phyloP scores from a whole-genome alignment of 2,113 vertebrate species.

The Apteryx owenii region DNA sequence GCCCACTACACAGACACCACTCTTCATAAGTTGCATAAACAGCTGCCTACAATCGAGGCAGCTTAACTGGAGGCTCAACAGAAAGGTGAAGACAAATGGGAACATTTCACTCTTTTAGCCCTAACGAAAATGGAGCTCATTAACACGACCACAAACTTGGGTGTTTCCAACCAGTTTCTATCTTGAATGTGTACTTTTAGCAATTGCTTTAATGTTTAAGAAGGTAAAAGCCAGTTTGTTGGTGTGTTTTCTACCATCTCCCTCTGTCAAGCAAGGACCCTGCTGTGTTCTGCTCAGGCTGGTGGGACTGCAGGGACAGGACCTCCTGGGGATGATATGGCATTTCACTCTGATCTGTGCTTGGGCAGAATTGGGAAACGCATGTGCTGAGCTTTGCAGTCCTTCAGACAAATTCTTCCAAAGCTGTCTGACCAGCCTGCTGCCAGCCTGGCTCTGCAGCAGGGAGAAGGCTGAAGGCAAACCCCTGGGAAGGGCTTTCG shows the following conservation, averaged over 20 bases:
- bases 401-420: not conserved
- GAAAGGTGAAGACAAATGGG: not conserved
- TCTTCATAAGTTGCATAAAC: not conserved
- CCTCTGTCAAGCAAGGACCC: not conserved
- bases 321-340: not conserved
- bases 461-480: not conserved
- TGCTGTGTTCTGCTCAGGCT: not conserved
- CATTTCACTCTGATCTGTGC: not conserved
- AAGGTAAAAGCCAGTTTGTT: not conserved
- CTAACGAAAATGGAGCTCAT: not conserved
- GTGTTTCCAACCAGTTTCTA: not conserved
- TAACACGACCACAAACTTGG: not conserved
- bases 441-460: not conserved
- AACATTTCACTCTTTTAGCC: not conserved
- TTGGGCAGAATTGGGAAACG: not conserved
- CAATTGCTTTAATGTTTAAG: not conserved
- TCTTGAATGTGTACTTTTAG: not conserved
- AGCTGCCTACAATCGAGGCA: not conserved
- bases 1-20: accelerated
- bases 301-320: not conserved
- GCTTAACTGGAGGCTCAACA: not conserved
- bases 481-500: too few species aligned
- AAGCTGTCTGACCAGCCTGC: not conserved
- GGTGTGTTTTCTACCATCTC: not conserved
- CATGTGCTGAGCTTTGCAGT: too few species aligned